Conservation (phyloP, 2,888 invertebrate genomes). For the Drosophila ezoana region DNA sequence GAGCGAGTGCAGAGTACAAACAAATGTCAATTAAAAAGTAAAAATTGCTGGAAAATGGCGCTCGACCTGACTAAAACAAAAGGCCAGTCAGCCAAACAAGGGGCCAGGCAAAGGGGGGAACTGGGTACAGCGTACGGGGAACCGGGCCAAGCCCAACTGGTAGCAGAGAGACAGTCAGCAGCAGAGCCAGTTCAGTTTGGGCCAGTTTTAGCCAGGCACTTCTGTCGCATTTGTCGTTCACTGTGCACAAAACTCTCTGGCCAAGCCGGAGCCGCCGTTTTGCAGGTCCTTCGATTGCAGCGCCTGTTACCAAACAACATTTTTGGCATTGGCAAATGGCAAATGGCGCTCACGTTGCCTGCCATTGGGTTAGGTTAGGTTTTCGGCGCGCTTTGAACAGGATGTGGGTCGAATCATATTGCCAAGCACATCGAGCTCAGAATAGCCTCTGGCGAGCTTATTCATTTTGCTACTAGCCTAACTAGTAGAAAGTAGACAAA, state of each 20-base stretch:
- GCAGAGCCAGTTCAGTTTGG: slow-evolving; percentile 13
- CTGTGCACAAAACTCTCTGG: slow-evolving; percentile 9
- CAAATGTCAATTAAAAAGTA: slow-evolving; percentile 80
- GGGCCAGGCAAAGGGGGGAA: background rate
- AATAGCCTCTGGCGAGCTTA: too few relatives aligned
- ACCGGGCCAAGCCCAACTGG: too few relatives aligned
- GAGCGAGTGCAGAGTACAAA: slow-evolving; percentile 49
- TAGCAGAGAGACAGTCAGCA: background rate
- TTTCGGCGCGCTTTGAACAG: slow-evolving; percentile 3
- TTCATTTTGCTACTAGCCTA: too few relatives aligned
- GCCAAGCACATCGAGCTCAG: background rate
- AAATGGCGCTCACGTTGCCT: slow-evolving; percentile 29
- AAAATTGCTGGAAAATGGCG: slow-evolving; percentile 78
- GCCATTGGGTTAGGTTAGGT: slow-evolving; percentile 46
- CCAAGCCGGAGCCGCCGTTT: slow-evolving; percentile 48
- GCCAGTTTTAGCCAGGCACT: slow-evolving; percentile 29
- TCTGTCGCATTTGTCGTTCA: slow-evolving; percentile 52
- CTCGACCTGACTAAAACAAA: slow-evolving; percentile 72
- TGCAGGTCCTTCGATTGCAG: slow-evolving; percentile 33
- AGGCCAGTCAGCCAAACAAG: slow-evolving; percentile 21
- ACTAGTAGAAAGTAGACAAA: too few relatives aligned
- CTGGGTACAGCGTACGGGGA: too few relatives aligned
- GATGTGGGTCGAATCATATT: slow-evolving; percentile 5
- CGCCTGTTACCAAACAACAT: slow-evolving; percentile 14
- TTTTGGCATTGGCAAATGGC: slow-evolving; percentile 41